Evolutionary conservation across 1,140 invertebrate genomes (phyloP).

Genomic region (Magallana gigas): DNA sequence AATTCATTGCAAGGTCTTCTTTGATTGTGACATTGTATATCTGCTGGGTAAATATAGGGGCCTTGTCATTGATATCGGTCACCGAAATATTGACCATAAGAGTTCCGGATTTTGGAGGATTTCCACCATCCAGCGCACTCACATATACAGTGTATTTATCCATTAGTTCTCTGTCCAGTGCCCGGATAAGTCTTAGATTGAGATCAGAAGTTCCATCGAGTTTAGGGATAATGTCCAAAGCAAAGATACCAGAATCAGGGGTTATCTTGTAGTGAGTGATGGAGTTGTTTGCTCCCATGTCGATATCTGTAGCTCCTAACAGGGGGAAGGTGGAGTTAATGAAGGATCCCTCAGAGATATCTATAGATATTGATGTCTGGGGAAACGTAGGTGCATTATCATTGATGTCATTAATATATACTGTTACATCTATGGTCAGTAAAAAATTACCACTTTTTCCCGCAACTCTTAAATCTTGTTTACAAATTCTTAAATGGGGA

Average conservation of each 20-base stretch:
- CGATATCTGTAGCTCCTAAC: constrained; percentile 71
- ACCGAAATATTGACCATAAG: constrained; percentile 71
- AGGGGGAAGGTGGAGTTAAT: constrained; percentile 63
- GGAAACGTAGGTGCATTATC: constrained; percentile 75
- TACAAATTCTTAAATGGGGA: constrained; percentile 22
- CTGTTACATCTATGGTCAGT: constrained; percentile 46
- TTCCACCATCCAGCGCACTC: constrained; percentile 69
- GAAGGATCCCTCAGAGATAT: constrained; percentile 67
- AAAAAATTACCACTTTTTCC: constrained; percentile 57
- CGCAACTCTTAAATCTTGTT: constrained; percentile 52
- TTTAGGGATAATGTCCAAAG: constrained; percentile 57
- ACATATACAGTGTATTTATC: constrained; percentile 68
- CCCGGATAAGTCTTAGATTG: constrained; percentile 62
- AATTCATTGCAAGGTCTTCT: constrained; percentile 80
- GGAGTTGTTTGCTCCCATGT: constrained; percentile 68
- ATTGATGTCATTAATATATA: constrained; percentile 73
- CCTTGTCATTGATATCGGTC: constrained; percentile 83
- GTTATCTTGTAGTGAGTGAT: constrained; percentile 66
- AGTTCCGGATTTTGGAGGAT: constrained; percentile 64
- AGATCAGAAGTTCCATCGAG: constrained; percentile 68
- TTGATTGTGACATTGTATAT: constrained; percentile 83
- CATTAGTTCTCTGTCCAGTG: constrained; percentile 68
- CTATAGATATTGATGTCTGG: constrained; percentile 55
- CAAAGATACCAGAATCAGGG: constrained; percentile 61
- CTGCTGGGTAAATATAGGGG: constrained; percentile 66